phyloP scores from a whole-genome alignment of 2,113 vertebrate genomes.

The Uria aalge region DNA sequence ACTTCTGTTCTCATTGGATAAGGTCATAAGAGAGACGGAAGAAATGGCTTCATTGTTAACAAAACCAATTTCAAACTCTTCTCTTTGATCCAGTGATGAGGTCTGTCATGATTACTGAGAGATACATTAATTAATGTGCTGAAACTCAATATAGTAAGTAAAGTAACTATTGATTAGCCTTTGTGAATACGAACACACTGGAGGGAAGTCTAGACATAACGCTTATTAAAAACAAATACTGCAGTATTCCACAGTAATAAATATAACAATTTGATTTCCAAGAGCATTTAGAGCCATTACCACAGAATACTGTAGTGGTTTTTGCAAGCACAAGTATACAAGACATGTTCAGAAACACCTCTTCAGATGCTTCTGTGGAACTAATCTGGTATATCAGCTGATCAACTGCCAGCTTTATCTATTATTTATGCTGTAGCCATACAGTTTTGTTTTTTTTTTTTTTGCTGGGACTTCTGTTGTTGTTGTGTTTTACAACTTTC shows the following conservation, averaged over 20 bases:
- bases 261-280: neutral
- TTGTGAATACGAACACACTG: neutral
- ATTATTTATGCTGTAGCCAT: neutral
- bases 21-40: neutral
- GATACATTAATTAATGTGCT: neutral
- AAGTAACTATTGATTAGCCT: neutral
- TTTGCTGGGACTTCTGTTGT: neutral
- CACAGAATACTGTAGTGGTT: neutral
- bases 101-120: neutral
- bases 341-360: neutral
- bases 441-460: neutral
- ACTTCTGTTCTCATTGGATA: neutral
- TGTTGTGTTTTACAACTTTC: neutral
- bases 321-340: neutral
- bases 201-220: neutral
- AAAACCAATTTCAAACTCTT: neutral
- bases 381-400: neutral
- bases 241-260: neutral
- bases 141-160: neutral
- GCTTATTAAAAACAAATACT: conserved; percentile 8
- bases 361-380: neutral
- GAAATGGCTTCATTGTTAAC: neutral
- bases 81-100: neutral
- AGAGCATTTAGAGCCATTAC: neutral
- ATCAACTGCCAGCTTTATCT: neutral